Evolutionary conservation across 2,888 invertebrate genomes (phyloP).

Genomic region (Baccha elongata): DNA sequence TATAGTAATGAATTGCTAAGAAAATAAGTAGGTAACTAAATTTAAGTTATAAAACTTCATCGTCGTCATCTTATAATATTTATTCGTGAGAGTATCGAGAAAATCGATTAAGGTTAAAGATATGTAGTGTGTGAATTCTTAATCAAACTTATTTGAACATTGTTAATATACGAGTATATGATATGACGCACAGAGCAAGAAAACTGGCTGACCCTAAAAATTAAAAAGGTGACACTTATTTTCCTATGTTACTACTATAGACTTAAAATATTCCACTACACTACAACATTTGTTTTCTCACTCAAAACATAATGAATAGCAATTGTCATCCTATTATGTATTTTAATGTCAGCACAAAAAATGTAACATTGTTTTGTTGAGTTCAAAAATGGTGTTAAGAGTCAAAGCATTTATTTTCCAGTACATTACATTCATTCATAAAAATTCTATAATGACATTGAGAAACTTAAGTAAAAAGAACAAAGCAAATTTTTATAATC

Average conservation of each 20-base stretch:
- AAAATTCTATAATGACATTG: constrained; percentile 44
- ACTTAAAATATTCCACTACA: no score
- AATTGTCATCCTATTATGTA: constrained; percentile 49
- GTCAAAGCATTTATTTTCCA: constrained; percentile 34
- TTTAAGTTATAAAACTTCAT: no score
- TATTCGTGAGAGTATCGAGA: no score
- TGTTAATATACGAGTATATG: no score
- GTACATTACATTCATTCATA: constrained; percentile 40
- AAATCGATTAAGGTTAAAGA: no score
- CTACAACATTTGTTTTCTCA: no score
- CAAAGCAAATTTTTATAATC: constrained; percentile 19
- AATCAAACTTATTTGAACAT: not conserved
- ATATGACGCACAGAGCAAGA: not conserved
- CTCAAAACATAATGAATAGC: no score
- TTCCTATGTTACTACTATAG: no score
- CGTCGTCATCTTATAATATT: no score
- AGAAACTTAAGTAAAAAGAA: constrained; percentile 14
- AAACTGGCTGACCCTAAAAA: constrained; percentile 26
- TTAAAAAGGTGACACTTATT: constrained; percentile 29
- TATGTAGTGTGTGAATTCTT: not conserved
- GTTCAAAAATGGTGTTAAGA: constrained; percentile 57
- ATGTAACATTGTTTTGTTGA: not conserved
- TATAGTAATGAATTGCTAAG: no score
- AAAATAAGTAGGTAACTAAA: no score
- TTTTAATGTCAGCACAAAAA: constrained; percentile 33